Base-by-base conservation (phyloP, 2,113 vertebrate genomes). In the Ictidomys tridecemlineatus region DNA sequence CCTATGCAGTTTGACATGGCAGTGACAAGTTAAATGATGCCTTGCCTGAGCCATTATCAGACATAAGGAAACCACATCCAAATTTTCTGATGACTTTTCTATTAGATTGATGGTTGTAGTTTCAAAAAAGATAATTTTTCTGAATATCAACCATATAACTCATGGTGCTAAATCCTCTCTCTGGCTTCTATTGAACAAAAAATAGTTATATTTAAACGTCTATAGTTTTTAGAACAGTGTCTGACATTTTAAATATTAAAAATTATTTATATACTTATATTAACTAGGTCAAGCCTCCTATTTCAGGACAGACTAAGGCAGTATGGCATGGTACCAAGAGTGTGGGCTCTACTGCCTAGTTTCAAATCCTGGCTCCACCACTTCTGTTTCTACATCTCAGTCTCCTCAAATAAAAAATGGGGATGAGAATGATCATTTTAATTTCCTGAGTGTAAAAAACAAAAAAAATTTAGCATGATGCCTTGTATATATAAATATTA, bases 111-210 rank as follows among this genome's bases (percentile, higher is more conserved):
- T 39, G 18, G 37, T 90, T 58, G 10, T 4, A n/a, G 17, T 63
- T 70, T 70, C 73, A 89, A 82, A 89, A 45, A 89, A 42, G 39
- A 76, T 32, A 83, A 42, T 73, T 70, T 74, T 65, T 97, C 83
- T 76, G 28, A 85, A 67, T 5, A 58, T 28, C 39, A 58, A 56
- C 32, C 63, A 37, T 34, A 42, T 0, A 78, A 73, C 67, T 95
- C 28, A 65, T 5, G 34, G 18, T 37, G 37, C 69, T 85, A 51
- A 58, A 93, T 84, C n/a, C 1, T 77, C 76, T 72, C 34, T 85
- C 67, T 63, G 84, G 72, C 58, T 89, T 78, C 45, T 58, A 77
- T 2, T 86, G 8, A 70, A 92, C 39, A 37, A 72, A 88, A 76
- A 9, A 42, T 6, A 95, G 37, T 86, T 76, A 88, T 51, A 56